Conservation (phyloP, 2,888 invertebrate genomes). For the Drosophila kuntzei region DNA sequence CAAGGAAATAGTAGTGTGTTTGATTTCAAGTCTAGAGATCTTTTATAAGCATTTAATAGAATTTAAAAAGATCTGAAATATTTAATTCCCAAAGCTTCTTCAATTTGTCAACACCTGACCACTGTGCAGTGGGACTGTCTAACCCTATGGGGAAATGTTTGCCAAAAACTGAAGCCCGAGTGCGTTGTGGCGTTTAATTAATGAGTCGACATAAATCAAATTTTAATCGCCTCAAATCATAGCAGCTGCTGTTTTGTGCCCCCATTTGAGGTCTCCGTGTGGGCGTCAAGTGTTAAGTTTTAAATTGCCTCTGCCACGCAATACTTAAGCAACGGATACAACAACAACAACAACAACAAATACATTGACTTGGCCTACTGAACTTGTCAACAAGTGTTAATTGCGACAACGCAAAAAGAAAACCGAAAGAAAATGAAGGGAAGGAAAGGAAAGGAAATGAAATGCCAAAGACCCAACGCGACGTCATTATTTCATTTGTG, state of each 20-base stretch:
- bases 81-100: neutral
- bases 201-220: conserved; percentile 77
- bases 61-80: neutral
- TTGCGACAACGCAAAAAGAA: conserved; percentile 55
- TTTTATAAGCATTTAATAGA: neutral
- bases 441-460: conserved; percentile 7
- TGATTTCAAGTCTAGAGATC: too few relatives aligned
- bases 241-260: conserved; percentile 44
- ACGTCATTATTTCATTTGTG: conserved; percentile 7
- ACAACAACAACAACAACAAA: conserved; percentile 33
- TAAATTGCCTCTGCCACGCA: conserved; percentile 60
- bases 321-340: conserved; percentile 26
- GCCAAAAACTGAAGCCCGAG: conserved; percentile 43
- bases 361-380: conserved; percentile 68
- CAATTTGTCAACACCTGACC: conserved; percentile 3
- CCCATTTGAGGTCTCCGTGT: conserved; percentile 50
- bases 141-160: conserved; percentile 27
- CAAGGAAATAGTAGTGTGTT: neutral
- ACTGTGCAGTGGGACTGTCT: conserved; percentile 28
- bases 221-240: conserved; percentile 67
- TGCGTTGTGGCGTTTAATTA: conserved; percentile 60
- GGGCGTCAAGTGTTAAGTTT: conserved; percentile 59
- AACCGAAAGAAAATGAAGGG: conserved; percentile 1
- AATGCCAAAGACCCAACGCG: conserved; percentile 11
- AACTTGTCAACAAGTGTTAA: conserved; percentile 83